A percentile compares a stretch with the other conserved stretches of the same genome.
phyloP scores from a whole-genome alignment of 2,888 invertebrate species.

The Crossocerus cetratus region DNA sequence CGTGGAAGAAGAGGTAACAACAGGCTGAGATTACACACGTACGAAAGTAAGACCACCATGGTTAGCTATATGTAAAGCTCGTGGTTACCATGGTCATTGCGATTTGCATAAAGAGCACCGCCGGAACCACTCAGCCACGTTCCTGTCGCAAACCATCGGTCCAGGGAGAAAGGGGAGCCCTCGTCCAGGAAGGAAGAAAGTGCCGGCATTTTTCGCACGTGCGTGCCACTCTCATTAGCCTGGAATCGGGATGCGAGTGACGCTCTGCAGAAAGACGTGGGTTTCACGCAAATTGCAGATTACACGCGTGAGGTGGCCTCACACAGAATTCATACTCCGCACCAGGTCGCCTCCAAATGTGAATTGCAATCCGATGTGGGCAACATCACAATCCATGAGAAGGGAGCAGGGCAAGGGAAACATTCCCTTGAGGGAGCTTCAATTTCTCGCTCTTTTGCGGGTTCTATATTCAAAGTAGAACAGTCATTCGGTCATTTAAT shows the following conservation, averaged over 20 bases:
- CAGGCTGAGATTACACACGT: slow-evolving; percentile 53
- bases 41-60: slow-evolving; percentile 42
- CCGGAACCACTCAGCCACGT: slow-evolving; percentile 20
- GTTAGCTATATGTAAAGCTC: slow-evolving; percentile 55
- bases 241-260: slow-evolving; percentile 68
- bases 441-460: too few species aligned
- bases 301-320: slow-evolving; percentile 46
- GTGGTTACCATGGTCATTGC: slow-evolving; percentile 57
- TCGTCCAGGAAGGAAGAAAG: slow-evolving; percentile 12
- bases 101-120: slow-evolving; percentile 63
- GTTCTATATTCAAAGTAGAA: too few species aligned
- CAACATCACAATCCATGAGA: too few species aligned
- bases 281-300: slow-evolving; percentile 69
- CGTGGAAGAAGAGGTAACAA: too few species aligned
- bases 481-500: too few species aligned
- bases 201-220: slow-evolving; percentile 56
- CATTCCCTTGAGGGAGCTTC: too few species aligned
- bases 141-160: slow-evolving; percentile 24
- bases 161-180: not conserved
- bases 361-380: too few species aligned
- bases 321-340: not conserved
- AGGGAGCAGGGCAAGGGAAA: too few species aligned
- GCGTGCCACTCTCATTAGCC: slow-evolving; percentile 72
- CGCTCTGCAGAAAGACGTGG: slow-evolving; percentile 71
- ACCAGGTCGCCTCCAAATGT: slow-evolving; percentile 1